Base-by-base conservation (phyloP, 2,888 invertebrate species). In the Agrenia bidenticulata region DNA sequence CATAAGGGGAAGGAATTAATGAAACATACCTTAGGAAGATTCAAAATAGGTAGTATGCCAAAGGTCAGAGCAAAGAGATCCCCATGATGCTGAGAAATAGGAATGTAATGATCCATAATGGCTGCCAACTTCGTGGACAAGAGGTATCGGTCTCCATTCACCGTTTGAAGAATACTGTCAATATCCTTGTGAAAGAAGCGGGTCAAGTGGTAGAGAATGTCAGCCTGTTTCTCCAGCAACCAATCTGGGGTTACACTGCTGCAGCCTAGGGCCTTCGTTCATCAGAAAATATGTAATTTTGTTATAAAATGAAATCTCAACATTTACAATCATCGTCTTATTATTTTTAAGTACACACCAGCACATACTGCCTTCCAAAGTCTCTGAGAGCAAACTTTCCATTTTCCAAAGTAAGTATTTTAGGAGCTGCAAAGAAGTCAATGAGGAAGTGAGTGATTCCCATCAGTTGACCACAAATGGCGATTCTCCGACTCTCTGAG, bases 381-480 rank as follows among this genome's bases (percentile, higher is more conserved):
- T 89, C 89, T 76, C 88, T 86, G 54, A 95, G 83, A 66, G 89
- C 89, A 82, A 94, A 94, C 81, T 94, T 94, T 58, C 93, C 93
- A 79, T 89, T 90, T 79, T 92, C 89, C 56, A 95, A 81, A 0
- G 89, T 85, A 77, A 94, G 86, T 62, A 92, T 85, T 57, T 86
- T 85, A 0, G 94, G 94, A 68, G 87, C 85, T 0, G 88, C 86
- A 80, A 93, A 90, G 54, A 89, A 84, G 1, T 88, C 84, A 74
- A 87, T 86, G 63, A 92, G 84, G 80, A 94, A 94, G 77, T 91
- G 90, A 39, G 89, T 86, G 1, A 92, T 88, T 1, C 94, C 95
- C 83, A 94, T 93, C 55, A 96, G 83, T 82, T 95, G 94, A 24
- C 94, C 94, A 76, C 93, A 93, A 0, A 95, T 81, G 0, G 92